phyloP scores from a whole-genome alignment of 2,888 invertebrate genomes.

The Cerastis rubricosa region DNA sequence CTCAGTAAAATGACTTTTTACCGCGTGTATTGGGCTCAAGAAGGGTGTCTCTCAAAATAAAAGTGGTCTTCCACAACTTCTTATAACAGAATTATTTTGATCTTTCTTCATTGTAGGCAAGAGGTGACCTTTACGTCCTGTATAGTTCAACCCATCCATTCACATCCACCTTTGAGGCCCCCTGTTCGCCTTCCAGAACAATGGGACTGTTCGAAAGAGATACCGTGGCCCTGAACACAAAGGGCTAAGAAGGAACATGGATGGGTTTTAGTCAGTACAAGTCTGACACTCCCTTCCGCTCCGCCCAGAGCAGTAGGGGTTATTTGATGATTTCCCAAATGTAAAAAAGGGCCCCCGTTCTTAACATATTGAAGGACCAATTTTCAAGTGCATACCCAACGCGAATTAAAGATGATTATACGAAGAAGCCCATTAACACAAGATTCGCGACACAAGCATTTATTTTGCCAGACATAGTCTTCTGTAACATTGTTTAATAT shows the following conservation, averaged over 20 bases:
- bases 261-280: too few relatives aligned
- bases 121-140: background rate
- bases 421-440: background rate
- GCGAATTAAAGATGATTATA: background rate
- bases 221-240: too few relatives aligned
- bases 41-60: background rate
- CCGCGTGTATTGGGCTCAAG: background rate
- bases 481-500: too few relatives aligned
- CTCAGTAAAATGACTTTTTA: background rate
- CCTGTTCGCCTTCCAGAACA: too few relatives aligned
- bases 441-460: background rate
- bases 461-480: background rate
- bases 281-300: too few relatives aligned
- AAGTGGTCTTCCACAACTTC: background rate
- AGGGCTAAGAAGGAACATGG: too few relatives aligned
- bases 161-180: background rate
- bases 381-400: background rate
- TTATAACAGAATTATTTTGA: background rate
- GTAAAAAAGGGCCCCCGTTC: background rate
- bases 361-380: background rate
- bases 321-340: too few relatives aligned
- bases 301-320: too few relatives aligned
- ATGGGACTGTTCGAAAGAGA: too few relatives aligned
- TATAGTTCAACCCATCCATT: background rate
- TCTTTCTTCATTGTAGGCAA: background rate